Evolutionary conservation across 2,797 vertebrate species (phyloP), one percentile per base, ranked within the genome.

Genomic region (Neoniphon sammara): DNA sequence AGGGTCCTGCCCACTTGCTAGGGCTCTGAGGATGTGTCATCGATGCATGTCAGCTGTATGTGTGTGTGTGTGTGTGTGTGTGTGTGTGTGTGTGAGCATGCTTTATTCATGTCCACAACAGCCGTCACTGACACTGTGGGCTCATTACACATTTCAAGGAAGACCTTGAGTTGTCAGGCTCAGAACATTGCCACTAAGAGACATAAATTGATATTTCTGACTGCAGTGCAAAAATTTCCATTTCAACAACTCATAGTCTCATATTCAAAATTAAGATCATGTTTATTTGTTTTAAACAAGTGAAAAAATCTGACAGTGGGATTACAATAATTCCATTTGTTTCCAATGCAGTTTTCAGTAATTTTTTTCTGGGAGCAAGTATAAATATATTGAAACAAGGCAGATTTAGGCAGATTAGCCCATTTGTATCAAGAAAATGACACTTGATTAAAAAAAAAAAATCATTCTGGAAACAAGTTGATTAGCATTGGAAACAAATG

Each of bases 141-240:
- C 77, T 80, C 55, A 83, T 78, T 84, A 78, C 55, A 73, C 30
- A 71, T 61, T 74, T 71, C 55, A n/a, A 84, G 53, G 63, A 30
- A 62, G 65, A 60, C 25, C 20, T 60, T 63, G 8, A 8, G 60
- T 64, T 81, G 85, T 81, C 79, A 80, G 64, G 25, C 44, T 73
- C 36, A 61, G 42, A 63, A 5, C 54, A 17, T 30, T 62, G 14
- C 4, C 12, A 42, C 36, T 36, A 56, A 70, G 52, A 54, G 30
- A 21, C 71, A 73, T 76, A 46, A 56, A 71, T 75, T 36, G 23
- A 44, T 75, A 34, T 59, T 34, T 67, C 30, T 49, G 53, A 50
- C 57, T 61, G 20, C n/a, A 27, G 25, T 27, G n/a, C n/a, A n/a
- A n/a, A n/a, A n/a, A n/a, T n/a, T n/a, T n/a, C 25, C 25, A 27